Evolutionary conservation across 2,797 vertebrate species (phyloP).

Genomic region (Carduelis carduelis): DNA sequence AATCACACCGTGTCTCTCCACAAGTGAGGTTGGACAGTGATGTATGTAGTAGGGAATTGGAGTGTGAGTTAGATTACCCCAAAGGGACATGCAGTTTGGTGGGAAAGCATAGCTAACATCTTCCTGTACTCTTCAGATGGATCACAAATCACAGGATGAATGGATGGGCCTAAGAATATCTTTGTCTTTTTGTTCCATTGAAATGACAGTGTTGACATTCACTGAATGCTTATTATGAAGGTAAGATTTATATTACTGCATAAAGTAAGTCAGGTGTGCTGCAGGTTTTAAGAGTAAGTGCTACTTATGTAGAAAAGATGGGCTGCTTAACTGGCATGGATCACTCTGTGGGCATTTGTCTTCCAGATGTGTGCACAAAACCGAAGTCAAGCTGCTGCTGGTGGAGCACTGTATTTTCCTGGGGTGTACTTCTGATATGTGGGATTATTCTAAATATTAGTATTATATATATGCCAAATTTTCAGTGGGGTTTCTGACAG

Average conservation of each 20-base stretch:
- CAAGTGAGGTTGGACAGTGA: constrained; percentile 34
- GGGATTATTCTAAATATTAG: not conserved
- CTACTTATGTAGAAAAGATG: not conserved
- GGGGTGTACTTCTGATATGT: not conserved
- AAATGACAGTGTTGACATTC: not conserved
- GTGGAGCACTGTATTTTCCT: not conserved
- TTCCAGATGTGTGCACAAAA: not conserved
- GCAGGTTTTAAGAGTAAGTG: constrained; percentile 20
- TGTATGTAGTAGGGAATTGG: constrained; percentile 20
- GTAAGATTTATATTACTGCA: not conserved
- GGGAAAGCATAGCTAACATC: constrained; percentile 18
- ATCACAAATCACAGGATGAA: constrained; percentile 28
- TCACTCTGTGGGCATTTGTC: not conserved
- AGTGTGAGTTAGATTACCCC: constrained; percentile 23
- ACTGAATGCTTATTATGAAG: not conserved
- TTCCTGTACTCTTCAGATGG: not conserved
- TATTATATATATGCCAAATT: not conserved
- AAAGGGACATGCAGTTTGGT: not conserved
- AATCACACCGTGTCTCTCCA: constrained; percentile 24
- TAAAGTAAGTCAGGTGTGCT: not conserved
- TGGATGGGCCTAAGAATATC: not conserved
- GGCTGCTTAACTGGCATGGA: not conserved
- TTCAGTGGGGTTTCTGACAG: not conserved
- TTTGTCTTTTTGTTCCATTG: not conserved
- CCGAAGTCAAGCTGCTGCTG: not conserved